A percentile compares a stretch with the other conserved stretches of the same genome.
Conservation (phyloP, 2,113 vertebrate genomes). For the Daboia siamensis region DNA sequence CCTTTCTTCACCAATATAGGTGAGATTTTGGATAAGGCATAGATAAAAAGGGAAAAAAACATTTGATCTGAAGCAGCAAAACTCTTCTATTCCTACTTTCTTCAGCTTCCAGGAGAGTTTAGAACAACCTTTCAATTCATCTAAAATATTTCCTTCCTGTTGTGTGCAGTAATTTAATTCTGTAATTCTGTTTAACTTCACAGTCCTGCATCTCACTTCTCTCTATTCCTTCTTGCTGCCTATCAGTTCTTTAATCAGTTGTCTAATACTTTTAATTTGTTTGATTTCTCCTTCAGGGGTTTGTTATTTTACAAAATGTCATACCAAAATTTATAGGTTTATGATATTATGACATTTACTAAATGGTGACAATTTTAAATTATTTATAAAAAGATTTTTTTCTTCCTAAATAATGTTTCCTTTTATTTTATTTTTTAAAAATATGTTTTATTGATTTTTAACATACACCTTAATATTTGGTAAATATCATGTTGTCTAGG, state of each 20-base stretch:
- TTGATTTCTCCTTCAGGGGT: conserved; percentile 19
- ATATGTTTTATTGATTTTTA: too few relatives aligned
- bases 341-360: conserved; percentile 27
- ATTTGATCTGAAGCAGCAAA: not conserved
- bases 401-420: not conserved
- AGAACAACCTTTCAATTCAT: not conserved
- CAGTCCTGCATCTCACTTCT: not conserved
- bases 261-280: conserved; percentile 25
- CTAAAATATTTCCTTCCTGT: not conserved
- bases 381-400: conserved; percentile 10
- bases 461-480: too few relatives aligned
- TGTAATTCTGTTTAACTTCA: conserved; percentile 2
- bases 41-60: not conserved
- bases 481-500: too few relatives aligned
- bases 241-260: conserved; percentile 28
- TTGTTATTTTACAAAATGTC: conserved; percentile 27
- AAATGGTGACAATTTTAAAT: conserved; percentile 25
- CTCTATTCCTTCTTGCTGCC: not conserved
- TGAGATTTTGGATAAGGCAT: not conserved
- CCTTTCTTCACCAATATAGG: not conserved
- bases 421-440: too few relatives aligned
- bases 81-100: not conserved
- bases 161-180: not conserved
- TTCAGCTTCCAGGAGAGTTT: not conserved
- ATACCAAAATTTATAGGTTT: conserved; percentile 9